Percentiles rank a stretch among this genome's conserved stretches.
Evolutionary conservation across 2,797 vertebrate genomes (phyloP).

Genomic region (Astyanax mexicanus): DNA sequence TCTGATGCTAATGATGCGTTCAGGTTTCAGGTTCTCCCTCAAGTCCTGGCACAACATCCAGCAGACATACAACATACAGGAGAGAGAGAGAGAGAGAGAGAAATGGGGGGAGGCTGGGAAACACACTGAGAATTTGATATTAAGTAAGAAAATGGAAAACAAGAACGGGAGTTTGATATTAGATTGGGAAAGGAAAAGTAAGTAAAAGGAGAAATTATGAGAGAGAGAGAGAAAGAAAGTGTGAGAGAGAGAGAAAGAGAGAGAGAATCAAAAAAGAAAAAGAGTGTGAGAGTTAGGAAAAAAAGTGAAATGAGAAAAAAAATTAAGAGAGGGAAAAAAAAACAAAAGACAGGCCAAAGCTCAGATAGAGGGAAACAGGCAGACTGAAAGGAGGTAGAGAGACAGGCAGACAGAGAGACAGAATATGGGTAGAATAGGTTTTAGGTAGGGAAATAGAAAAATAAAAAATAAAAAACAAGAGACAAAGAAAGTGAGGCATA

Average conservation of each 20-base stretch:
- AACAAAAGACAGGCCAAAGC: not conserved
- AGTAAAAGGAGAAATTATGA: not conserved
- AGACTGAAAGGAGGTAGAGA: not conserved
- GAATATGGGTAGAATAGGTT: constrained; percentile 2
- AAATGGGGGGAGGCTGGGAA: no score
- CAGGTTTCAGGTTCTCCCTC: not conserved
- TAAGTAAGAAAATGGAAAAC: no score
- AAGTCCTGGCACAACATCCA: no score
- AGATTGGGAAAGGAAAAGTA: no score
- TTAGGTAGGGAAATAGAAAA: not conserved
- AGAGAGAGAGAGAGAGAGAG: no score
- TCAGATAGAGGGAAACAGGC: not conserved
- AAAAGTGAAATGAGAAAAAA: not conserved
- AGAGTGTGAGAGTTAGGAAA: no score
- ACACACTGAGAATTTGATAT: no score
- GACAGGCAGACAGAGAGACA: constrained; percentile 62
- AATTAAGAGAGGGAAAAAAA: not conserved
- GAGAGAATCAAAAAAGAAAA: no score
- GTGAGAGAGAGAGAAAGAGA: no score
- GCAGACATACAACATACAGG: no score
- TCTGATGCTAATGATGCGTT: not conserved
- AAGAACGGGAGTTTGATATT: not conserved
- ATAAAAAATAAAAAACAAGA: not conserved
- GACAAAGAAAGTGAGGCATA: not conserved
- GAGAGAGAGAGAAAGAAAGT: not conserved